phyloP scores from a whole-genome alignment of 2,113 vertebrate genomes.

The Hemicordylus capensis region DNA sequence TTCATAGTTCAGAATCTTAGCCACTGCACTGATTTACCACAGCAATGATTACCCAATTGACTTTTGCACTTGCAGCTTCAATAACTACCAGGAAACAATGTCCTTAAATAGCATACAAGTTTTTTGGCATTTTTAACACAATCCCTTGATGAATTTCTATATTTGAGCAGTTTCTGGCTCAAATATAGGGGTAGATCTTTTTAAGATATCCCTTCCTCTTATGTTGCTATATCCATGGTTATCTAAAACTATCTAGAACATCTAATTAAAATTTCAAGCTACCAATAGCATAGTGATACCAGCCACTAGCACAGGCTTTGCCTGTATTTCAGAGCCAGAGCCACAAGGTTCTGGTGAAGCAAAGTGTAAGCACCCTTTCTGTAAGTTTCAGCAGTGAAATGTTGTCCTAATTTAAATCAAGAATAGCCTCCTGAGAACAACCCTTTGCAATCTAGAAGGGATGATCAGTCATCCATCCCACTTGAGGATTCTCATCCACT shows the following conservation, averaged over 20 bases:
- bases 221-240: background rate
- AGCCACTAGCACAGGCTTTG: background rate
- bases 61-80: background rate
- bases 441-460: conserved; percentile 10
- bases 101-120: background rate
- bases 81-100: background rate
- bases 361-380: background rate
- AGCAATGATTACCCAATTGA: background rate
- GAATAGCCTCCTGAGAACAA: background rate
- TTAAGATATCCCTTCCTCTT: background rate
- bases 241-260: background rate
- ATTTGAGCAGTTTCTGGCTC: background rate
- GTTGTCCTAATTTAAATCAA: background rate
- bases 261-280: background rate
- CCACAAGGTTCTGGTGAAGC: background rate
- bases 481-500: background rate
- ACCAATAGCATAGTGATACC: background rate
- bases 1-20: background rate
- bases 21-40: background rate
- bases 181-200: no score
- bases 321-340: background rate
- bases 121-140: background rate
- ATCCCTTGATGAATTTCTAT: no score
- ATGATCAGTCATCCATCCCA: background rate
- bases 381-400: background rate